Conservation (phyloP, 2,113 vertebrate species). For the Ranitomeya variabilis region DNA sequence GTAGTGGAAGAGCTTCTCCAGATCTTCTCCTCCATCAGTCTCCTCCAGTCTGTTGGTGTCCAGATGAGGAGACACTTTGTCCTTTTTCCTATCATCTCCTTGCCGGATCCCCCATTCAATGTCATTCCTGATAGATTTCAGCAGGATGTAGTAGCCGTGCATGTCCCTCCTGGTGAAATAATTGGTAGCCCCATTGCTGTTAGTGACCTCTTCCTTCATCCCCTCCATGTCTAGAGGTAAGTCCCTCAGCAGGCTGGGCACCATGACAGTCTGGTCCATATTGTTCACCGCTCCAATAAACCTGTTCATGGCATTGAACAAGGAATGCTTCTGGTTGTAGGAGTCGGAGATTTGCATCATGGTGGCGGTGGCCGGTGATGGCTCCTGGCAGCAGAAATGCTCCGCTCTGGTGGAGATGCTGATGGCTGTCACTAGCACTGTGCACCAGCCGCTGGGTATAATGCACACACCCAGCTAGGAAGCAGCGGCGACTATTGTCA, state of each 20-base stretch:
- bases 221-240: constrained; percentile 80
- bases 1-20: constrained; percentile 91
- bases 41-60: constrained; percentile 71
- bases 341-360: constrained; percentile 90
- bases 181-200: constrained; percentile 48
- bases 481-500: not conserved
- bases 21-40: constrained; percentile 82
- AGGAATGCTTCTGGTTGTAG: constrained; percentile 87
- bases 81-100: constrained; percentile 77
- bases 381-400: constrained; percentile 14
- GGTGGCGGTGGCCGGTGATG: not conserved
- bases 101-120: constrained; percentile 93
- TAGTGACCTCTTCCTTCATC: constrained; percentile 64
- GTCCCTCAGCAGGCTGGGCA: constrained; percentile 90
- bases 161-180: constrained; percentile 83
- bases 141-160: constrained; percentile 90
- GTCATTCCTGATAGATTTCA: constrained; percentile 93
- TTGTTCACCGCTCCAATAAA: constrained; percentile 93
- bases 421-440: not conserved
- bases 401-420: not conserved
- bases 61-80: constrained; percentile 72
- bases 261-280: constrained; percentile 97
- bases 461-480: not conserved
- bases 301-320: constrained; percentile 90
- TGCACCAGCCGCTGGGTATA: not conserved